Percentiles rank a stretch among this genome's conserved stretches.
These are phyloP conservation scores for Saturnia japonica DNA, from an alignment of 2,888 invertebrate genomes.

Conservation along the genomic window DNA sequence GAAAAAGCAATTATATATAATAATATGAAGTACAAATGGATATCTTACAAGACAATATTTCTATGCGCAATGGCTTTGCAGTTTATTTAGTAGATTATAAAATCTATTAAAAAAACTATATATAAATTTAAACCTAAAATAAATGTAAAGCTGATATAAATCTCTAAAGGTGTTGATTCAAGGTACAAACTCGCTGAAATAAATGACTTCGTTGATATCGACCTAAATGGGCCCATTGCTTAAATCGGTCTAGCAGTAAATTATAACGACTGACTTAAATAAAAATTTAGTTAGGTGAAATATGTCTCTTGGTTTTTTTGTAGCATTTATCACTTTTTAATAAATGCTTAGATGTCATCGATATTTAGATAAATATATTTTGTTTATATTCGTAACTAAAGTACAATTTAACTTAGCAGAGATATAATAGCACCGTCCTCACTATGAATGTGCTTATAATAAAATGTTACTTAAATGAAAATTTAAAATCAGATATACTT, in stretches of 20 bases:
- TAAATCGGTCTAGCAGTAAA: neutral
- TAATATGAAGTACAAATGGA: neutral
- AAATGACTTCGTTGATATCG: neutral
- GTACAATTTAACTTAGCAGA: neutral
- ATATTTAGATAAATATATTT: neutral
- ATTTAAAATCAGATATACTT: no score
- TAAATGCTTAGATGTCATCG: neutral
- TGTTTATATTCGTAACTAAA: neutral
- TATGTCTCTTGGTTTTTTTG: neutral
- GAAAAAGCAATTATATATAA: no score
- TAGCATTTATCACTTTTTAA: neutral
- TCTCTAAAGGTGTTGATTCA: neutral
- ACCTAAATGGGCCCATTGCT: constrained; percentile 2
- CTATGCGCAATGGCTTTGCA: neutral
- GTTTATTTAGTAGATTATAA: neutral
- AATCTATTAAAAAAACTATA: neutral
- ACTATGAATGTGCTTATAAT: no score
- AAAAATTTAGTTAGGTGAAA: constrained; percentile 1
- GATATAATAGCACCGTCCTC: neutral
- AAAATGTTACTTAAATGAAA: no score
- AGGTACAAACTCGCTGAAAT: constrained; percentile 1
- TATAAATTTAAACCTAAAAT: neutral
- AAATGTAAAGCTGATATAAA: neutral
- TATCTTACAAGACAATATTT: neutral
- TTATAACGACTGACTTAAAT: neutral